Percentiles rank a stretch among this genome's conserved stretches.
phyloP scores from a whole-genome alignment of 64 coral and sea anemone species.

The Montipora cactus region DNA sequence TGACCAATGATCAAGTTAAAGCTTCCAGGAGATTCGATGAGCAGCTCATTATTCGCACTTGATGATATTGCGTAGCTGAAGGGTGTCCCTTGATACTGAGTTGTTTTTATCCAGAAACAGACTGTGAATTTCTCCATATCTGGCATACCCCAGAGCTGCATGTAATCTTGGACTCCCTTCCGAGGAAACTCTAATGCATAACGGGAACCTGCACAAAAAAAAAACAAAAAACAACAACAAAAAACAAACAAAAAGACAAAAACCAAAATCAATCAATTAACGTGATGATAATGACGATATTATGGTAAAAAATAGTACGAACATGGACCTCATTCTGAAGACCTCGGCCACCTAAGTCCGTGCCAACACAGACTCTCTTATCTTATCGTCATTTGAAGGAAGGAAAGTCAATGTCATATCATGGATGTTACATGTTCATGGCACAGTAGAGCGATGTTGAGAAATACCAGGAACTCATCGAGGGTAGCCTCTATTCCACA shows the following conservation, averaged over 20 bases:
- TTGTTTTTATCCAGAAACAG: not conserved
- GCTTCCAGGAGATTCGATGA: not conserved
- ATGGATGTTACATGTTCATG: not conserved
- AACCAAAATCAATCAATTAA: not conserved
- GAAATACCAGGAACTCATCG: not conserved
- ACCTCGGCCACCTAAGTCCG: not conserved
- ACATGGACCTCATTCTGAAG: not conserved
- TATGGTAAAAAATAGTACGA: not conserved
- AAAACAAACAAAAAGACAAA: not conserved
- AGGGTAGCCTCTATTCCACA: no score
- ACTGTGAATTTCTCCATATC: not conserved
- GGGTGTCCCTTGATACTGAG: not conserved
- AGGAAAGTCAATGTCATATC: not conserved
- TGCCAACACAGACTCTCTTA: no score
- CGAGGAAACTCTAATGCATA: not conserved
- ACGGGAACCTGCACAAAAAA: not conserved
- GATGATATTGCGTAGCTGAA: not conserved
- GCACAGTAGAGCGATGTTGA: not conserved
- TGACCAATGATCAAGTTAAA: not conserved
- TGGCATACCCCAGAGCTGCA: not conserved
- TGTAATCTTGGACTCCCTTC: not conserved
- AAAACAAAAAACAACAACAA: not conserved
- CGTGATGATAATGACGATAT: not conserved
- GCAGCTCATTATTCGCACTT: not conserved
- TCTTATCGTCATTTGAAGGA: no score